phyloP scores from a whole-genome alignment of 2,888 invertebrate species.

The Petrophora chlorosata region DNA sequence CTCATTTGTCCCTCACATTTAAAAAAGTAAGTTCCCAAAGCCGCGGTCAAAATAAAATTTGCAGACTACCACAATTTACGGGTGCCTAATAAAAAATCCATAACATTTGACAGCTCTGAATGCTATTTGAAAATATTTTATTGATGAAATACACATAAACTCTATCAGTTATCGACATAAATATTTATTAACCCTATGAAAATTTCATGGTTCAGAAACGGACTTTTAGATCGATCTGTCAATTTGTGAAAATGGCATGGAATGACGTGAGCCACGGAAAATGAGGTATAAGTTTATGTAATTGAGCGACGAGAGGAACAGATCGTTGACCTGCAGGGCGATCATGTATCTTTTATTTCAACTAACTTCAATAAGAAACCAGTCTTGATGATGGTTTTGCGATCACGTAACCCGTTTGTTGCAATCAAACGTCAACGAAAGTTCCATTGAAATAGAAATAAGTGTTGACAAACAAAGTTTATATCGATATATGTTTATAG shows the following conservation, averaged over 20 bases:
- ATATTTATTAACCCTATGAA: slow-evolving; percentile 23
- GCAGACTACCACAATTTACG: slow-evolving; percentile 10
- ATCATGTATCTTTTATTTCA: too few species aligned
- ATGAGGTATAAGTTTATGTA: too few species aligned
- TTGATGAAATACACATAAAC: slow-evolving; percentile 24
- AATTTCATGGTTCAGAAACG: slow-evolving; percentile 5
- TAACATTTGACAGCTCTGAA: slow-evolving; percentile 27
- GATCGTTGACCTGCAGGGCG: too few species aligned
- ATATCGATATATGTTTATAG: too few species aligned
- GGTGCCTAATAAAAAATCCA: slow-evolving; percentile 24
- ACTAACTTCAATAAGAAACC: too few species aligned
- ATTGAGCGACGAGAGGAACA: too few species aligned
- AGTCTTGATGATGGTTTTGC: too few species aligned
- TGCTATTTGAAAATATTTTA: slow-evolving; percentile 27
- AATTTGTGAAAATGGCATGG: not conserved
- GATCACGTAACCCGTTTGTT: too few species aligned
- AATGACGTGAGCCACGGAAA: too few species aligned
- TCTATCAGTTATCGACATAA: slow-evolving; percentile 26
- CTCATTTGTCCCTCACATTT: not conserved
- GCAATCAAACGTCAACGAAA: too few species aligned
- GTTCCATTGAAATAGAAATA: too few species aligned
- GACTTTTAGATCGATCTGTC: not conserved
- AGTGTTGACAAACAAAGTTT: too few species aligned
- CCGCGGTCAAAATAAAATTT: not conserved
- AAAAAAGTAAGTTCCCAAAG: not conserved